These are phyloP conservation scores for Parnassius mnemosyne DNA, from an alignment of 2,888 invertebrate genomes.

Conservation along the genomic window DNA sequence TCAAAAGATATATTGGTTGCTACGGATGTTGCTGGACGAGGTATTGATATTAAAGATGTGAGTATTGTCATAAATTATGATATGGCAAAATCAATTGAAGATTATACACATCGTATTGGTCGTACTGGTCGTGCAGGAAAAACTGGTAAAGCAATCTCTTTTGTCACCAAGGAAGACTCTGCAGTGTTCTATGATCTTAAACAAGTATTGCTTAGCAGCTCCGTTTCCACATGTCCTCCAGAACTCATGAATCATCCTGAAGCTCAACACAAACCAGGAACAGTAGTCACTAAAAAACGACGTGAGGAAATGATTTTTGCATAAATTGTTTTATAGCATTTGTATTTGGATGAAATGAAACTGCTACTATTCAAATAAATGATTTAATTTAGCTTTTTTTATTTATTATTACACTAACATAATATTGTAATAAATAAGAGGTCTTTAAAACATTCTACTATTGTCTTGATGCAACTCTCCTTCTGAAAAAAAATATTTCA, in stretches of 20 bases:
- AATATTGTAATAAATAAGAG: slow-evolving; percentile 17
- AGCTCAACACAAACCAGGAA: slow-evolving; percentile 98
- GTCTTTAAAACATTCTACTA: neutral
- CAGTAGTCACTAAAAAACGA: slow-evolving; percentile 95
- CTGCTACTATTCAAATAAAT: slow-evolving; percentile 1
- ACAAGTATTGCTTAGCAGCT: slow-evolving; percentile 92
- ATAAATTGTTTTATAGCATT: slow-evolving; percentile 56
- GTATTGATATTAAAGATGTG: slow-evolving; percentile 99
- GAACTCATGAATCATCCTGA: slow-evolving; percentile 99
- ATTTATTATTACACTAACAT: slow-evolving; percentile 9
- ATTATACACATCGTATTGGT: slow-evolving; percentile 98
- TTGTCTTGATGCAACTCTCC: no score
- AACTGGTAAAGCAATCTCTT: slow-evolving; percentile 96
- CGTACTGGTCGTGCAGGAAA: slow-evolving; percentile 99
- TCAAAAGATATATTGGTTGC: slow-evolving; percentile 99
- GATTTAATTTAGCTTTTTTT: slow-evolving; percentile 8
- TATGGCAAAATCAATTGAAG: slow-evolving; percentile 99
- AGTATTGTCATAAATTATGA: slow-evolving; percentile 99
- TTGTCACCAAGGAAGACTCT: slow-evolving; percentile 98
- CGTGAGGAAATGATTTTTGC: slow-evolving; percentile 98
- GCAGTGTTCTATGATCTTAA: slow-evolving; percentile 98
- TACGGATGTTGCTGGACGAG: slow-evolving; percentile 99
- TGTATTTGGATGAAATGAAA: slow-evolving; percentile 11
- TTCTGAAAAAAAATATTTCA: no score
- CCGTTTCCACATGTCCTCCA: slow-evolving; percentile 96